A percentile compares a stretch with the other conserved stretches of the same genome.
Evolutionary conservation across 2,113 vertebrate species (phyloP).

Genomic region (Labeo rohita): DNA sequence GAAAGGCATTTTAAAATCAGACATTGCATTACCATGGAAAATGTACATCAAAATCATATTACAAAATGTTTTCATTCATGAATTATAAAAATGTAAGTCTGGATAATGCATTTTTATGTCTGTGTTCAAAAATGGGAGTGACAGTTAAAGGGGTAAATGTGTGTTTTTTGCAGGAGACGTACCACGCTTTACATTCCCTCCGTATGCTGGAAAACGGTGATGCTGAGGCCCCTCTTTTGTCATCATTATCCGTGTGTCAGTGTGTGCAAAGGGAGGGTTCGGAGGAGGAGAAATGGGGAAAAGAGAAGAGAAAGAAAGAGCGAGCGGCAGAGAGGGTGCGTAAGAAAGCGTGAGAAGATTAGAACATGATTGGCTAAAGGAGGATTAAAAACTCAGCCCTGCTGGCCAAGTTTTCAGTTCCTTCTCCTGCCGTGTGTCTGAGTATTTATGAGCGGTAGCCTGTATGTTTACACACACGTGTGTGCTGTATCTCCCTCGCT

Average conservation of each 20-base stretch:
- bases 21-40: too few species aligned
- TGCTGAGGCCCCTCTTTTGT: constrained; percentile 21
- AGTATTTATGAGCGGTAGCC: background rate
- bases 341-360: constrained; percentile 42
- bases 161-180: background rate
- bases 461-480: background rate
- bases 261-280: constrained; percentile 21
- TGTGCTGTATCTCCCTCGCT: background rate
- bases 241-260: constrained; percentile 41
- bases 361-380: constrained; percentile 59
- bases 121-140: too few species aligned
- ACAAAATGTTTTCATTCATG: too few species aligned
- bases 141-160: too few species aligned
- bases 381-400: constrained; percentile 54
- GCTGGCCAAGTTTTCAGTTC: constrained; percentile 13
- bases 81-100: too few species aligned
- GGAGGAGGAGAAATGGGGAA: constrained; percentile 17
- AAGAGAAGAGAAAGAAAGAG: background rate
- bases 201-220: background rate
- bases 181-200: background rate
- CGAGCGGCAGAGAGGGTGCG: constrained; percentile 2
- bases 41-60: too few species aligned
- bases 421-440: constrained; percentile 8
- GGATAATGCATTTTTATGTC: too few species aligned
- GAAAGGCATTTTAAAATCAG: too few species aligned